Conservation (phyloP, 2,888 invertebrate species). For the Agrochola lychnidis region DNA sequence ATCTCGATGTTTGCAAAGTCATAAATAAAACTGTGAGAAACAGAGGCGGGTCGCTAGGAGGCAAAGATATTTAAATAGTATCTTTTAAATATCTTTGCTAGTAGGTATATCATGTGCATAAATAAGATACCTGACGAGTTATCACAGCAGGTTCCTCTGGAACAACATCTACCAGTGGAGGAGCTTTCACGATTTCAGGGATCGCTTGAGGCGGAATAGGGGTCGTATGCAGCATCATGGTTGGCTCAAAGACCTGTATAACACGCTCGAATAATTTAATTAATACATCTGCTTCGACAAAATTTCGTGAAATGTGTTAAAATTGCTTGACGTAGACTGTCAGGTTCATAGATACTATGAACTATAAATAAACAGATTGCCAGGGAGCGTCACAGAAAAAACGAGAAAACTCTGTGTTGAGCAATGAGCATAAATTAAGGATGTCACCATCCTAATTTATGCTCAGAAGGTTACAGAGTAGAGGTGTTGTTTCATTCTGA, state of each 20-base stretch:
- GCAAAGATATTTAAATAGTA: background rate
- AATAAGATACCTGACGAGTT: conserved; percentile 26
- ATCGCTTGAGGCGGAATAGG: conserved; percentile 71
- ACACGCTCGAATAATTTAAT: background rate
- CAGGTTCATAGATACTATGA: background rate
- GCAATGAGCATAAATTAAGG: too few relatives aligned
- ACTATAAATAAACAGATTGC: too few relatives aligned
- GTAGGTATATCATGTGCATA: background rate
- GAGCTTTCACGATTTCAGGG: conserved; percentile 58
- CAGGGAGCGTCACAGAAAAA: too few relatives aligned
- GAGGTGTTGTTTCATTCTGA: too few relatives aligned
- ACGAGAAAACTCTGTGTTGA: too few relatives aligned
- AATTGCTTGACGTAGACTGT: conserved; percentile 31
- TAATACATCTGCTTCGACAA: conserved; percentile 22
- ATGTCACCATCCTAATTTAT: too few relatives aligned
- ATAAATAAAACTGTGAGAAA: background rate
- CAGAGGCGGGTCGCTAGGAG: background rate
- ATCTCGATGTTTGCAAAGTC: background rate
- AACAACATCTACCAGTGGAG: conserved; percentile 32
- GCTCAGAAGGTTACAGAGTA: too few relatives aligned
- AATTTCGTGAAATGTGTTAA: conserved; percentile 12
- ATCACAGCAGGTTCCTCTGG: conserved; percentile 30
- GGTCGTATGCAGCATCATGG: conserved; percentile 66
- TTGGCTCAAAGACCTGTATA: background rate
- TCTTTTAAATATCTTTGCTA: too few relatives aligned